Conservation (phyloP, 1,140 invertebrate genomes). For the Tetraneura akinire region DNA sequence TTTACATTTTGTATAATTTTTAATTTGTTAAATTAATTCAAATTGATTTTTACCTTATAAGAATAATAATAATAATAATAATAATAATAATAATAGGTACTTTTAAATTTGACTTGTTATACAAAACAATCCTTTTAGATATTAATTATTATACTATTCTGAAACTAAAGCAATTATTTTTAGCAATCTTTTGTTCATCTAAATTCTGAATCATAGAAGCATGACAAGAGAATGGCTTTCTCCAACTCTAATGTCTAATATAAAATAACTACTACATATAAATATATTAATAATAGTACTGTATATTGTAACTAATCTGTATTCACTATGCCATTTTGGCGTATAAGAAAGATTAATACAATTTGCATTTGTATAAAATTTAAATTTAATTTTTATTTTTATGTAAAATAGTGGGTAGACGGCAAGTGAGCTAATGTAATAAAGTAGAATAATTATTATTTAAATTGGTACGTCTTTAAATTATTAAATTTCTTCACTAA, state of each 20-base stretch:
- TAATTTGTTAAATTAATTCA: neutral
- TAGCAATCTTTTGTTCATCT: slow-evolving; percentile 3
- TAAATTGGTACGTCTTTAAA: neutral
- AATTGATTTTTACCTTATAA: neutral
- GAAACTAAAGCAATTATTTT: neutral
- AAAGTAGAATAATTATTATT: neutral
- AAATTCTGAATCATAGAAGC: slow-evolving; percentile 24
- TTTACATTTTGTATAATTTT: neutral
- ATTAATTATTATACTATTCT: neutral
- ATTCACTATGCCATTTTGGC: too few species aligned
- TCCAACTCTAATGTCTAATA: too few species aligned
- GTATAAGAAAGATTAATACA: too few species aligned
- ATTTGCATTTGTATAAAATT: too few species aligned
- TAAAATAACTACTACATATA: neutral
- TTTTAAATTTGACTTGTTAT: neutral
- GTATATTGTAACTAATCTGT: too few species aligned
- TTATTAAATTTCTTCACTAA: neutral
- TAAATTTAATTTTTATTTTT: neutral
- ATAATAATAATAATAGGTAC: neutral
- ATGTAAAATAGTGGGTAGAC: slow-evolving; percentile 14
- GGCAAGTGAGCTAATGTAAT: too few species aligned
- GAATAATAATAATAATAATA: neutral
- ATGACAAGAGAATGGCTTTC: slow-evolving; percentile 22
- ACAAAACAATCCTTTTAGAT: neutral
- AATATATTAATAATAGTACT: neutral